These are phyloP conservation scores for Volucella zonaria DNA, from an alignment of 2,888 invertebrate species.

Conservation along the genomic window DNA sequence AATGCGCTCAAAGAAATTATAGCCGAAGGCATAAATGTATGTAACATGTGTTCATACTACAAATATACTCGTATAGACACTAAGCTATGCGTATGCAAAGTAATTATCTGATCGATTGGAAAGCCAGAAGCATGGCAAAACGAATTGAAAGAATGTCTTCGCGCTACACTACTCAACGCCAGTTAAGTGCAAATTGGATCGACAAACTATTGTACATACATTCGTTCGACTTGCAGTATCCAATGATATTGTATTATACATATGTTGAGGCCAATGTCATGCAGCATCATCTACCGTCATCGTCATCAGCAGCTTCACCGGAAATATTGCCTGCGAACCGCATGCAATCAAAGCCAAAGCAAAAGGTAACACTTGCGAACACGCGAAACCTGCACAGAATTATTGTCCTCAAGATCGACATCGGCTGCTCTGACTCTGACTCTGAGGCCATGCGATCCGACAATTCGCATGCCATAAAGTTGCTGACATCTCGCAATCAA, in stretches of 20 bases:
- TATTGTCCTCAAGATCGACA: slow-evolving; percentile 71
- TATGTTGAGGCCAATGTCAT: slow-evolving; percentile 47
- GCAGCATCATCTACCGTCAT: slow-evolving; percentile 44
- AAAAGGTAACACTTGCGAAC: slow-evolving; percentile 35
- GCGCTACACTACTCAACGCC: slow-evolving; percentile 14
- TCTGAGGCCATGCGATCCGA: slow-evolving; percentile 67
- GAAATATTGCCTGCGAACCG: slow-evolving; percentile 62
- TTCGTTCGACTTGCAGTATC: background rate
- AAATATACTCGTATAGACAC: background rate
- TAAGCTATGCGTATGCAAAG: slow-evolving; percentile 57
- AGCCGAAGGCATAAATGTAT: no score
- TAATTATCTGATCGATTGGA: slow-evolving; percentile 12
- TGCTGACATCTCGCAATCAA: slow-evolving; percentile 74
- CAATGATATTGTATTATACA: slow-evolving; percentile 5
- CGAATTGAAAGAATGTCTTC: slow-evolving; percentile 33
- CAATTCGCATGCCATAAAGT: slow-evolving; percentile 74
- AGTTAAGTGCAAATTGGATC: slow-evolving; percentile 45
- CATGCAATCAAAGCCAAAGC: slow-evolving; percentile 62
- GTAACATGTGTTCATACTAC: no score
- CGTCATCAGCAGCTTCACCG: slow-evolving; percentile 38
- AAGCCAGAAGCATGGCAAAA: slow-evolving; percentile 13
- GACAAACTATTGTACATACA: background rate
- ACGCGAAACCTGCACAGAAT: slow-evolving; percentile 73
- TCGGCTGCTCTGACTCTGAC: slow-evolving; percentile 21
- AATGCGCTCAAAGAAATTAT: no score